Evolutionary conservation across 2,888 invertebrate species (phyloP).

Genomic region (Xiphydria camelus): DNA sequence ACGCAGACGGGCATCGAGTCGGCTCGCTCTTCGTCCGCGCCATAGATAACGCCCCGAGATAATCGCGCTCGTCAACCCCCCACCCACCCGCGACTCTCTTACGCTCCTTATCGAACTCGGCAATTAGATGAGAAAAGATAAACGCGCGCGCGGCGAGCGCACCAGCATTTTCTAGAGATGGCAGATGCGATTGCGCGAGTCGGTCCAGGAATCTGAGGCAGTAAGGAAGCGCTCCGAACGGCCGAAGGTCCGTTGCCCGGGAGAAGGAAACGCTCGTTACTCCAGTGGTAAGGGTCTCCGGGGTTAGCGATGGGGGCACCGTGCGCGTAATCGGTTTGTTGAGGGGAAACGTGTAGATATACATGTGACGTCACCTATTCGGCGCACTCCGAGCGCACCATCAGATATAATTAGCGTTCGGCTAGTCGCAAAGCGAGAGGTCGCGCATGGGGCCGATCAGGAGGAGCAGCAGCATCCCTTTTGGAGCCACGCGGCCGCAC

Average conservation of each 20-base stretch:
- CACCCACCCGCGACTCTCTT: no score
- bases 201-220: slow-evolving; percentile 11
- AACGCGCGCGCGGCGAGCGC: no score
- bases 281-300: no score
- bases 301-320: background rate
- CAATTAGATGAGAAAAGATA: slow-evolving; percentile 11
- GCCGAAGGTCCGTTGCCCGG: background rate
- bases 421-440: slow-evolving; percentile 31
- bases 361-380: slow-evolving; percentile 16
- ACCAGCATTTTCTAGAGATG: slow-evolving; percentile 9
- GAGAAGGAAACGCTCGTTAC: background rate
- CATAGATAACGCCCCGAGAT: no score
- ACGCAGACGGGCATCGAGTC: no score
- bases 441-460: no score
- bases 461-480: slow-evolving; percentile 42
- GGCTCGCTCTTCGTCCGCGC: slow-evolving; percentile 1
- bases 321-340: slow-evolving; percentile 17
- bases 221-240: slow-evolving; percentile 11
- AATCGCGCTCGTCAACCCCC: no score
- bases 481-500: slow-evolving; percentile 36
- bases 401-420: slow-evolving; percentile 53
- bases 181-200: slow-evolving; percentile 5
- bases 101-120: slow-evolving; percentile 14
- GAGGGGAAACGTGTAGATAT: slow-evolving; percentile 14
- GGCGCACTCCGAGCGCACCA: slow-evolving; percentile 14